A percentile compares a stretch with the other conserved stretches of the same genome.
Evolutionary conservation across 1,140 invertebrate species (phyloP).

Genomic region (Macrotrachela quadricornifera): DNA sequence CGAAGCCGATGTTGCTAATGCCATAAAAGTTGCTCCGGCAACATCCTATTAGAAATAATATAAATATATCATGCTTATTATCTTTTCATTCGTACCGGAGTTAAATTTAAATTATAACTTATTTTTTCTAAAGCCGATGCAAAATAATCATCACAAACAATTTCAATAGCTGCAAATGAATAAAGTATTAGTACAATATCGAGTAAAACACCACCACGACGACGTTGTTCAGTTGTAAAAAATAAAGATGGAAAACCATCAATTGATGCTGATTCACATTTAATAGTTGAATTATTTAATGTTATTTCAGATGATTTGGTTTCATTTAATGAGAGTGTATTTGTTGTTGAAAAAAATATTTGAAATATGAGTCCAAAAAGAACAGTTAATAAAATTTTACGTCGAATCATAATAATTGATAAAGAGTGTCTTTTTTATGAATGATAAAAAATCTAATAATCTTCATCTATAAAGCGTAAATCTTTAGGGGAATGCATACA

Average conservation of each 20-base stretch:
- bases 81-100: not conserved
- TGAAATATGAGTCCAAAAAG: too few species aligned
- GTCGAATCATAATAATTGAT: too few species aligned
- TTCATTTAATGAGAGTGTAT: too few species aligned
- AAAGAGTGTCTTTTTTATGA: too few species aligned
- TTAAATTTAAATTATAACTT: conserved; percentile 18
- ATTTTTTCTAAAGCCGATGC: conserved; percentile 23
- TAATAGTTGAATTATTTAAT: too few species aligned
- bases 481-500: too few species aligned
- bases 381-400: too few species aligned
- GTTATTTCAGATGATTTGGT: too few species aligned
- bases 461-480: too few species aligned
- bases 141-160: conserved; percentile 28
- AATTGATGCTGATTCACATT: not conserved
- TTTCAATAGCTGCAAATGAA: conserved; percentile 22
- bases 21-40: conserved; percentile 35
- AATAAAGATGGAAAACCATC: not conserved
- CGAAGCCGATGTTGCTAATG: conserved; percentile 64
- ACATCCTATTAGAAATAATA: conserved; percentile 28
- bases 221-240: not conserved
- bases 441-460: too few species aligned
- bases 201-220: conserved; percentile 16
- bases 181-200: conserved; percentile 16
- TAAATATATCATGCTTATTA: not conserved
- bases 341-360: too few species aligned